These are phyloP conservation scores for Lasioglossum villosulum DNA, from an alignment of 2,888 invertebrate species.

Conservation along the genomic window DNA sequence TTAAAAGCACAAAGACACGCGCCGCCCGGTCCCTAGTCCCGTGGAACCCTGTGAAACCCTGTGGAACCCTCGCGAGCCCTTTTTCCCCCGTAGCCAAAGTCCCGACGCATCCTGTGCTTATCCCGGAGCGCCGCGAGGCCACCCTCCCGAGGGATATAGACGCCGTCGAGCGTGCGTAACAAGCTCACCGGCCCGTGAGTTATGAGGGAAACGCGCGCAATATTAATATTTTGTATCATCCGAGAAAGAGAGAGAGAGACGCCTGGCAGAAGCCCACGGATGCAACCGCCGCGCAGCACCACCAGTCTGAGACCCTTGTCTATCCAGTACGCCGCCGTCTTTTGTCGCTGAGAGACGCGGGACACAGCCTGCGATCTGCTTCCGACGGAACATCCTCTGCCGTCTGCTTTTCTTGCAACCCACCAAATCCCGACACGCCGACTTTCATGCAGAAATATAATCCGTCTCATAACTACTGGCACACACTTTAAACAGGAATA, in stretches of 20 bases:
- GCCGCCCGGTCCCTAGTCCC: slow-evolving; percentile 52
- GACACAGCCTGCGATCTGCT: not conserved
- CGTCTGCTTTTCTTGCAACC: not conserved
- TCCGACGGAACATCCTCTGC: not conserved
- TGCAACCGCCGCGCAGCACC: slow-evolving; percentile 44
- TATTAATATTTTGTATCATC: slow-evolving; percentile 85
- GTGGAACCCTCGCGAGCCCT: slow-evolving; percentile 33
- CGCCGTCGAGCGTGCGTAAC: slow-evolving; percentile 83
- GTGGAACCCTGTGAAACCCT: slow-evolving; percentile 19
- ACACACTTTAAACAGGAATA: too few relatives aligned
- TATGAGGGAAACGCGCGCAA: slow-evolving; percentile 83
- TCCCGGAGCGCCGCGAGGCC: slow-evolving; percentile 65
- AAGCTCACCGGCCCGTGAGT: slow-evolving; percentile 83
- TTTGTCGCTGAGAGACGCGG: slow-evolving; percentile 75
- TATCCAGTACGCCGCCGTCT: slow-evolving; percentile 66
- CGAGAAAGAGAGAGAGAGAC: slow-evolving; percentile 64
- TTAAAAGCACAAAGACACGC: slow-evolving; percentile 82
- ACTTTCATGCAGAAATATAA: too few relatives aligned
- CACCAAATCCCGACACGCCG: too few relatives aligned
- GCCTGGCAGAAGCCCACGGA: slow-evolving; percentile 20
- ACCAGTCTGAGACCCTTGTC: slow-evolving; percentile 66
- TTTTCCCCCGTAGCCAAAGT: slow-evolving; percentile 54
- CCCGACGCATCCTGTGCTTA: slow-evolving; percentile 77
- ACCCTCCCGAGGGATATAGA: slow-evolving; percentile 81
- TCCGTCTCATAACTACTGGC: too few relatives aligned